Base-by-base conservation (phyloP, 2,797 vertebrate species). In the Hoplostethus atlanticus region DNA sequence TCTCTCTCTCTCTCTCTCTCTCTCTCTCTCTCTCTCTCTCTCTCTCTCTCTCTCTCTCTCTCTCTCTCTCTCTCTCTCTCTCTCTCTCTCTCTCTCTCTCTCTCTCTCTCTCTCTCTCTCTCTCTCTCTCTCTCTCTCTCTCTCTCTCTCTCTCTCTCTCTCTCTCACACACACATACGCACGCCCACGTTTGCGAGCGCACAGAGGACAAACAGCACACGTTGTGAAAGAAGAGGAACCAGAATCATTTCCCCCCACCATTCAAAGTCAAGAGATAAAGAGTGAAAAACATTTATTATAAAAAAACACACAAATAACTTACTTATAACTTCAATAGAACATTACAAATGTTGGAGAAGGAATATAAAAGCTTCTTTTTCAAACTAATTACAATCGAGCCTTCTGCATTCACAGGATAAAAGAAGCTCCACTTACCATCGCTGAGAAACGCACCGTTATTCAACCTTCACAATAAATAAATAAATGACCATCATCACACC, bases 231-330 rank as follows among this genome's bases (percentile, higher is more conserved):
- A 77, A 66, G 17, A 64, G 36, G 28, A 68, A 38, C 50, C 12
- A 3, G 10, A 58, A 63, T 44, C 0, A 0, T 63, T 80, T 64
- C 21, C 48, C 54, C n/a, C 25, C 47, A 30, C 46, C 10, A 68
- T 71, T 66, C 71, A 31, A 50, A 21, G 30, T 50, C 30, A 38
- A 21, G 55, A 30, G 17, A 51, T 66, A 3, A 42, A 21, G 28
- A 67, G 48, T 13, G 12, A 51, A 71, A 79, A 71, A 72, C 1
- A 65, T 79, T 77, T 81, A 91, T 84, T 83, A 67, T 53, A 10
- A 75, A 59, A 42, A 21, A 21, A 13, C 61, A 51, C 46, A 79
- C 44, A 77, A 30, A 70, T 71, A 78, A 73, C 15, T 71, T 77
- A 75, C 56, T 38, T 64, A 52, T 31, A 13, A 71, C 40, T 51